Conservation (phyloP, 1,140 invertebrate species). For the Drosophila takahashii region DNA sequence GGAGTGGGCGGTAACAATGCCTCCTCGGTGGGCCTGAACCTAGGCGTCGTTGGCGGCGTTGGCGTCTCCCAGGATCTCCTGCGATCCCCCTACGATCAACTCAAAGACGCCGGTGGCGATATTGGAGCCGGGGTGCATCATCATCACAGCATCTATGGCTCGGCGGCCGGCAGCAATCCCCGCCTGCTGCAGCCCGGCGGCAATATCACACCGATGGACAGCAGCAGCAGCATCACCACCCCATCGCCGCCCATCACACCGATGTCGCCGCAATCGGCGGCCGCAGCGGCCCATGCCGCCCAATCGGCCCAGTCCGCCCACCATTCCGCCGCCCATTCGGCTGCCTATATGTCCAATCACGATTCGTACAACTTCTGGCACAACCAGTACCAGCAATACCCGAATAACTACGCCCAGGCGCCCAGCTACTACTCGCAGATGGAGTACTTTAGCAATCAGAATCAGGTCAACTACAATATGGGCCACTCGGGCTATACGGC, state of each 20-base stretch:
- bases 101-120: constrained; percentile 80
- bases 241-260: constrained; percentile 88
- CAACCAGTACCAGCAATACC: constrained; percentile 86
- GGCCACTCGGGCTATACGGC: constrained; percentile 81
- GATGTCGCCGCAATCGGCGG: constrained; percentile 85
- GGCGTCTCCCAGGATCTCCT: constrained; percentile 58
- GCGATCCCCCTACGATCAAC: constrained; percentile 73
- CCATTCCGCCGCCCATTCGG: constrained; percentile 73
- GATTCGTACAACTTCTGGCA: constrained; percentile 85
- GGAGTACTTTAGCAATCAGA: constrained; percentile 88
- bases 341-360: constrained; percentile 84
- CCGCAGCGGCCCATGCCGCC: constrained; percentile 77
- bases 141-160: constrained; percentile 81
- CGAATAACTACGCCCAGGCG: constrained; percentile 87
- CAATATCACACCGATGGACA: constrained; percentile 88
- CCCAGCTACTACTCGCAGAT: constrained; percentile 86
- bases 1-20: constrained; percentile 26
- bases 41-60: constrained; percentile 22
- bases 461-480: constrained; percentile 84
- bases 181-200: constrained; percentile 84
- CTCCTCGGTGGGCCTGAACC: constrained; percentile 15
- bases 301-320: constrained; percentile 74
- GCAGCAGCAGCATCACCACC: constrained; percentile 88
- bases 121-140: constrained; percentile 68
- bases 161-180: constrained; percentile 80